Base-by-base conservation (phyloP, 2,113 vertebrate genomes). In the Piprites chloris region DNA sequence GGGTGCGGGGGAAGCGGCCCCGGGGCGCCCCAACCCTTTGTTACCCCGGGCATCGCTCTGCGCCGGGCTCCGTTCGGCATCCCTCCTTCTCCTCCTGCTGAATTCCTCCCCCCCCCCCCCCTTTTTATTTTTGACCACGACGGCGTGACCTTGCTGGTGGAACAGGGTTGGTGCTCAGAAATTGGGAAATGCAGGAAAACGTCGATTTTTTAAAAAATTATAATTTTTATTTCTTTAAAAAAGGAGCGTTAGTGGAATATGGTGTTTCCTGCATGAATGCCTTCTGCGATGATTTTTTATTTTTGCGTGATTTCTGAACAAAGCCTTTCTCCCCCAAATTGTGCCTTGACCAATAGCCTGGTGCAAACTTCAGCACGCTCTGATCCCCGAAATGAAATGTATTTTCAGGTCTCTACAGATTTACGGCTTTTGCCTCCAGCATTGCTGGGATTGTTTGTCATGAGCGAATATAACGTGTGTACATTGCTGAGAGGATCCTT, bases 371-470 rank as follows among this genome's bases (percentile, higher is more conserved):
- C 9, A 50, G 67, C 50, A 2, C 0, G 5, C 41, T 27, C 41
- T 30, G 62, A 66, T 35, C 49, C 30, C 79, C 22, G n/a, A 84
- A n/a, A 86, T 41, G 17, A 62, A 37, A 61, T 18, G 46, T 94
- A 46, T 95, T 91, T 96, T 81, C 84, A 67, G 84, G 35, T 81
- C 80, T 49, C 76, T 55, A 46, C 44, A 62, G 93, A 74, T 89
- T 77, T 76, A 58, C n/a, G 80, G 68, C 63, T 74, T 84, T 81
- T 80, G 80, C 87, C 68, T 52, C 44, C 24, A 17, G 85, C 20
- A 1, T 53, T 44, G 42, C 71, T 58, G 55, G 72, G 84, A 11
- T 77, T 24, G 8, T 61, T 93, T 75, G 79, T 61, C 41, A 35
- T 44, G 49, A 72, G 77, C 28, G 85, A 71, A 65, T 59, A 10